Evolutionary conservation across 2,888 invertebrate species (phyloP).

Genomic region (Chromoteleia sp.): DNA sequence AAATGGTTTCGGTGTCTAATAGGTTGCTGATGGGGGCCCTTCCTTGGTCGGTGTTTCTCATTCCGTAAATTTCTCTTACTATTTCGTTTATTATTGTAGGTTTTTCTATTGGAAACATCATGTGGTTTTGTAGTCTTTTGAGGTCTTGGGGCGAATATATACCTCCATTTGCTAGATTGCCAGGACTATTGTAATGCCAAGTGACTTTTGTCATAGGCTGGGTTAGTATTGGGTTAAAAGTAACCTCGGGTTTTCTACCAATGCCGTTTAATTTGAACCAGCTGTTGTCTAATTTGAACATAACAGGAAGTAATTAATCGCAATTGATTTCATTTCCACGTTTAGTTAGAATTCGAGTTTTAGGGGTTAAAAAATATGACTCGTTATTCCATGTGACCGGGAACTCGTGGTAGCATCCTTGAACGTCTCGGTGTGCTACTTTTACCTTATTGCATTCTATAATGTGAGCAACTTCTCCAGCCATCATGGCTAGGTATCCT

Average conservation of each 20-base stretch:
- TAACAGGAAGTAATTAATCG: too few relatives aligned
- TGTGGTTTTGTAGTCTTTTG: conserved; percentile 23
- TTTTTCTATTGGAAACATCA: conserved; percentile 49
- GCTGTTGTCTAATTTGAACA: too few relatives aligned
- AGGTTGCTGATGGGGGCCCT: conserved; percentile 7
- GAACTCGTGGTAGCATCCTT: too few relatives aligned
- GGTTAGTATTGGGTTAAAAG: conserved; percentile 12
- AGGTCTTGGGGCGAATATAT: conserved; percentile 59
- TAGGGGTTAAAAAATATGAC: too few relatives aligned
- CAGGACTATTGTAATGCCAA: conserved; percentile 32
- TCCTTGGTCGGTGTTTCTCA: neutral
- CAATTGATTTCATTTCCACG: too few relatives aligned
- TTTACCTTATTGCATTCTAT: too few relatives aligned
- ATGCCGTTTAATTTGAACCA: neutral
- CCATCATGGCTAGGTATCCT: too few relatives aligned
- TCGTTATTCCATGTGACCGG: too few relatives aligned
- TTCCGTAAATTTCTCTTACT: neutral
- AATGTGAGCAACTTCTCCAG: too few relatives aligned
- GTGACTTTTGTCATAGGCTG: neutral
- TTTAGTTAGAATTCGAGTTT: too few relatives aligned
- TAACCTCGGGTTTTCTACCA: conserved; percentile 25
- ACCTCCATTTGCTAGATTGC: conserved; percentile 49
- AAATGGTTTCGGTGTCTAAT: conserved; percentile 7
- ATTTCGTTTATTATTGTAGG: conserved; percentile 19
- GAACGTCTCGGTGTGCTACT: too few relatives aligned